Base-by-base conservation (phyloP, 2,113 vertebrate species). In the Egretta garzetta region DNA sequence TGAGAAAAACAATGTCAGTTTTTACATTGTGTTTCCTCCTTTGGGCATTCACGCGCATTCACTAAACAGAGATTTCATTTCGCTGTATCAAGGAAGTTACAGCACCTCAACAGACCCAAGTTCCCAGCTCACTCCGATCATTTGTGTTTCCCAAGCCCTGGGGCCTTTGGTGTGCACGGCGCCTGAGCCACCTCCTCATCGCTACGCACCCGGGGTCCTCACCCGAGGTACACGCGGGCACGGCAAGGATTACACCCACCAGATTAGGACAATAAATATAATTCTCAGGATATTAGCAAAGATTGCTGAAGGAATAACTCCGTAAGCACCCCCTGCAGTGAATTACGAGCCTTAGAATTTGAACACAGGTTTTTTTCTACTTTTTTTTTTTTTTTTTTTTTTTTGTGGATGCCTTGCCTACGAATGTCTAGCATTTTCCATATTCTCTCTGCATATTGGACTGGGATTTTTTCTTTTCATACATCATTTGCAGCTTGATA, bases 291-390 rank as follows among this genome's bases (percentile, higher is more conserved):
- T 7, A 10, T 6, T 4, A 53, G 88, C 15, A 24, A 33, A 58
- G 70, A n/a, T 10, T 28, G 27, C 43, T n/a, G 56, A 55, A 63
- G 79, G 47, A 55, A 3, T 21, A 49, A 26, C 68, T 43, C 43
- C 2, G 32, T 6, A 22, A 35, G 14, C 0, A 0, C 60, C 11
- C 59, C 7, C 35, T 15, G 27, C 23, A 6, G 4, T 2, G 3
- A 73, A 14, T 14, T 8, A 28, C 1, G 1, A 2, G 12, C 30
- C 14, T 28, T n/a, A 23, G 18, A 70, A 17, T 12, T 89, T 13
- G 45, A 87, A 89, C 15, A 5, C 24, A 41, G 12, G 12, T 41
- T 4, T 76, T 35, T 15, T 76, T 45, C 75, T 28, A 17, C 4
- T 0, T 1, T 6, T 6, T 1, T 55, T 47, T 53, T 26, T 64